Evolutionary conservation across 2,797 vertebrate genomes (phyloP).

Genomic region (Columba guinea): DNA sequence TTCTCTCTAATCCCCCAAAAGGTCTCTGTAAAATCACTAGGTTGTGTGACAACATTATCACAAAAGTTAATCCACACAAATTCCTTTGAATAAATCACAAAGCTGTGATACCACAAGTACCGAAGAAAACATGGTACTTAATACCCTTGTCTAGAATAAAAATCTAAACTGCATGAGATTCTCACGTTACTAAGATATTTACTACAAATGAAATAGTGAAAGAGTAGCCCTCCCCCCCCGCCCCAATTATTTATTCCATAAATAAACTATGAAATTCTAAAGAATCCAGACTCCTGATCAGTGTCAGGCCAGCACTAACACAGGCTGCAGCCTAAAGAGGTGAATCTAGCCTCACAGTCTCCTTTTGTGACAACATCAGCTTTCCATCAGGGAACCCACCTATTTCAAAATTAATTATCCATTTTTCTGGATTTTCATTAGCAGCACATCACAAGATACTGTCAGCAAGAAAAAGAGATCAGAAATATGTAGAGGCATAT

Average conservation of each 20-base stretch:
- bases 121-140: neutral
- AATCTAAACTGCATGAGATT: neutral
- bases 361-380: neutral
- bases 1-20: neutral
- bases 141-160: neutral
- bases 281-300: neutral
- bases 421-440: neutral
- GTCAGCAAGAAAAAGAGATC: neutral
- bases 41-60: neutral
- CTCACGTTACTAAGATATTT: neutral
- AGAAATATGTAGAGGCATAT: neutral
- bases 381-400: neutral
- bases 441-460: neutral
- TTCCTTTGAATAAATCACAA: neutral
- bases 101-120: neutral
- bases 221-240: neutral
- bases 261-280: neutral
- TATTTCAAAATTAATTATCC: neutral
- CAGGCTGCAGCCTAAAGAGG: neutral
- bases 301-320: neutral
- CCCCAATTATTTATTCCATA: neutral
- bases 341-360: neutral
- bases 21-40: neutral
- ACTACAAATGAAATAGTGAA: neutral
- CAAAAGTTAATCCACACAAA: neutral